phyloP scores from a whole-genome alignment of 2,113 vertebrate genomes.

The Oncorhynchus nerka region DNA sequence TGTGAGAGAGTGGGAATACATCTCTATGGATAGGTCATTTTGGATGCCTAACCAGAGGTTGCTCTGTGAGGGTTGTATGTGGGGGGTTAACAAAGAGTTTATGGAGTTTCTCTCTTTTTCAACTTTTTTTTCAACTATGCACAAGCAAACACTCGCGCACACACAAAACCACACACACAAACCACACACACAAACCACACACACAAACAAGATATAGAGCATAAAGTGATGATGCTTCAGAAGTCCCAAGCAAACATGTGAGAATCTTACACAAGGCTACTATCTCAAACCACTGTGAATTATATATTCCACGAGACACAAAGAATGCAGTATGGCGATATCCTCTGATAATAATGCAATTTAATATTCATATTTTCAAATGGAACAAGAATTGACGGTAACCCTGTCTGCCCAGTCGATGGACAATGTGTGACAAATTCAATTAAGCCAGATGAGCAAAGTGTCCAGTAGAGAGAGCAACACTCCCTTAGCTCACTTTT shows the following conservation, averaged over 20 bases:
- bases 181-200: too few relatives aligned
- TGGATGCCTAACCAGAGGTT: neutral
- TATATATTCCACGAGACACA: neutral
- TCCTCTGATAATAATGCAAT: slow-evolving; percentile 14
- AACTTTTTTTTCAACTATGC: neutral
- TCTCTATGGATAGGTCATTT: neutral
- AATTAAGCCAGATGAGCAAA: slow-evolving; percentile 3
- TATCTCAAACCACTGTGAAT: neutral
- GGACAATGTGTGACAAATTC: slow-evolving; percentile 3
- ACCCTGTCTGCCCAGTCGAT: neutral
- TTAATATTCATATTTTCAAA: neutral
- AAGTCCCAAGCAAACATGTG: neutral
- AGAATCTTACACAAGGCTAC: neutral
- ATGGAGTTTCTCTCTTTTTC: too few relatives aligned
- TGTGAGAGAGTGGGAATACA: neutral
- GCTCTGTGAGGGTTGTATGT: neutral
- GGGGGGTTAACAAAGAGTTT: neutral
- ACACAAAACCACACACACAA: neutral
- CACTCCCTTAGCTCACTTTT: neutral
- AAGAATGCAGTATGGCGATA: neutral
- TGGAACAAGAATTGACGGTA: slow-evolving; percentile 3
- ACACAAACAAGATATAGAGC: neutral
- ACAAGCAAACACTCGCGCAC: neutral
- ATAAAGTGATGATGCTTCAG: neutral
- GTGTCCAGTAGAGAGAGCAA: neutral